Evolutionary conservation across 2,113 vertebrate genomes (phyloP), one percentile per base, ranked within the genome.

Genomic region (Serinus canaria): DNA sequence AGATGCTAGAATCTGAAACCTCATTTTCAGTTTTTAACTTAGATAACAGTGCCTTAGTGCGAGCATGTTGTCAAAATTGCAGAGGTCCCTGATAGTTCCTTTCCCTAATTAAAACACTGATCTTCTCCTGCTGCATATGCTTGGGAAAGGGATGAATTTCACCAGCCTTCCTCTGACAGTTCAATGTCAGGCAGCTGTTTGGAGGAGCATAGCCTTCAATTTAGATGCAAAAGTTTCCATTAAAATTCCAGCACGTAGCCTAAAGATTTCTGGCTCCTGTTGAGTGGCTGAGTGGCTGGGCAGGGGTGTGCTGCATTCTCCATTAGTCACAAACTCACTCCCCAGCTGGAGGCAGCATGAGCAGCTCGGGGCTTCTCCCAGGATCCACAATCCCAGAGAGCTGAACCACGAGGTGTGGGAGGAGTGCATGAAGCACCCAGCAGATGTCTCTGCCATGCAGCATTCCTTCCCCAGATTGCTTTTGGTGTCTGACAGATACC

Each of bases 361-460:
- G 84, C n/a, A 41, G 46, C 27, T 7, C 6, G 0, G 11, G 20
- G n/a, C 33, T 80, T 19, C 39, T 94, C 3, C 1, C 7, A 11
- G 46, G 41, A 62, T 49, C n/a, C 0, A 6, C 30, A 50, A 35
- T 25, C 24, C 39, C 1, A 0, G 20, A 49, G 21, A 41, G 19
- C 73, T 49, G 81, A 56, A 74, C 27, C 15, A 23, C 0, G 1
- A 92, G 31, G 46, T 0, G 0, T 22, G 43, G 70, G 47, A 47
- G n/a, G 21, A 82, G 46, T 74, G 43, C 12, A 19, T 55, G 83
- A 46, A 89, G 49, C 50, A 83, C 84, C 97, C 96, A 95, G 94
- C 91, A 97, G 97, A 62, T 97, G 96, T 96, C 96, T 90, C 96
- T 97, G 70, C 62, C 43, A 35, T 41, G 79, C 91, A 90, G 68